Conservation (phyloP, 2,888 invertebrate genomes). For the Rhagonycha lutea region DNA sequence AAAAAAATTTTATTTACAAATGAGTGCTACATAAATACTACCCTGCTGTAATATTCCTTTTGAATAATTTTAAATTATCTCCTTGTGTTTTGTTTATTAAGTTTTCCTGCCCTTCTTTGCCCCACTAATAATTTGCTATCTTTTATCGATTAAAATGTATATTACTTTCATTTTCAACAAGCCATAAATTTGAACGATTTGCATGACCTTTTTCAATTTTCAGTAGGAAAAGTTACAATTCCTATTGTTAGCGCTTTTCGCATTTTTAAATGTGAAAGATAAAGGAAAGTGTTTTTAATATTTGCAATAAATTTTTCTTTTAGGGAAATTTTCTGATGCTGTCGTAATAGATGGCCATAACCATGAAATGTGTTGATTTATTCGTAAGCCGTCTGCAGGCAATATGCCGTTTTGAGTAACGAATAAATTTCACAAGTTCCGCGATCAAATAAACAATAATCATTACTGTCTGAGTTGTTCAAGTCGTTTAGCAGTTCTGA, state of each 20-base stretch:
- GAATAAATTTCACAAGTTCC: slow-evolving; percentile 48
- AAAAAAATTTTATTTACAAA: too few relatives aligned
- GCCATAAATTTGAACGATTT: neutral
- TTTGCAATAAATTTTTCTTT: slow-evolving; percentile 23
- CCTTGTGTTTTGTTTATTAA: too few relatives aligned
- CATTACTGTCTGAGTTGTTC: slow-evolving; percentile 52
- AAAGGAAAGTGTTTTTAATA: slow-evolving; percentile 3
- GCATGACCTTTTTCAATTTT: neutral
- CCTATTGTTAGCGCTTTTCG: neutral
- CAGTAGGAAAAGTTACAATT: too few relatives aligned
- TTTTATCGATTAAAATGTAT: neutral
- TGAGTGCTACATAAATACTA: too few relatives aligned
- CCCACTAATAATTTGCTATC: neutral
- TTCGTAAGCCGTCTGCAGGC: slow-evolving; percentile 33
- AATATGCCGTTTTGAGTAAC: slow-evolving; percentile 40
- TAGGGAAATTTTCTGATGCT: slow-evolving; percentile 33
- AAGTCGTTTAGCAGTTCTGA: slow-evolving; percentile 49
- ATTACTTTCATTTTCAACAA: neutral
- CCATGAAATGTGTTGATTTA: slow-evolving; percentile 41
- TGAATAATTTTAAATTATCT: too few relatives aligned
- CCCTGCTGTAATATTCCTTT: too few relatives aligned
- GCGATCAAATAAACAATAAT: slow-evolving; percentile 54
- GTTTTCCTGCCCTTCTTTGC: too few relatives aligned
- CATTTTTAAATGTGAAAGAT: slow-evolving; percentile 4
- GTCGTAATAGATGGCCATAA: slow-evolving; percentile 35